Base-by-base conservation (phyloP, 2,888 invertebrate species). In the Tanypteryx hageni region DNA sequence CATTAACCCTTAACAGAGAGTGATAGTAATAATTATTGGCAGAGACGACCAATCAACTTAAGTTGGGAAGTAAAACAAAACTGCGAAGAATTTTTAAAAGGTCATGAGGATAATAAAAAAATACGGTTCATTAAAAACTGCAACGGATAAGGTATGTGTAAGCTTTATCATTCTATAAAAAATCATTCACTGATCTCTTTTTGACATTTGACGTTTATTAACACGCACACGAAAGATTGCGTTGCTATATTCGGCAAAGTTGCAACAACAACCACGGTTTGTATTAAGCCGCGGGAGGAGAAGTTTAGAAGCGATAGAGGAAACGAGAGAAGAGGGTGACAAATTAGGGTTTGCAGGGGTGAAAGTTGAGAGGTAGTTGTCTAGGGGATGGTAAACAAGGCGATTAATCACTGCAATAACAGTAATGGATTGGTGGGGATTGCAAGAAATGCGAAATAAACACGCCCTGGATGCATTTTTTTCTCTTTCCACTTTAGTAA, bases 281-380 rank as follows among this genome's bases (percentile, higher is more conserved):
- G 84, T 27, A 58, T 22, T 13, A n/a, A 44, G 7, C 61, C 18
- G 89, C 31, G 7, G 89, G 2, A 11, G 11, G 27, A 44, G 89
- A 64, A 64, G 64, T 44, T 16, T 11, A 0, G 68, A 68, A 68
- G 68, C 22, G 85, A 59, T 16, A n/a, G 64, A n/a, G 64, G 89
- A 44, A 18, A 9, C 56, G 44, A 14, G 86, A 7, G 31, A 64
- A n/a, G 13, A 68, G 13, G 22, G 89, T 58, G 56, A 89, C 89
- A 89, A 89, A 89, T 89, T 64, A 68, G 64, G 64, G 22, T 61
- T 64, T 64, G 64, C 31, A 89, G 89, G 64, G 64, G 58, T 89
- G 89, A 64, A 59, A 18, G 64, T 68, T 68, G 44, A 44, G 27
- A 76, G 14, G 82, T 27, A n/a, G 31, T 89, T 44, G 89, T 64